phyloP scores from a whole-genome alignment of 1,140 invertebrate species.

The Microplitis mediator region DNA sequence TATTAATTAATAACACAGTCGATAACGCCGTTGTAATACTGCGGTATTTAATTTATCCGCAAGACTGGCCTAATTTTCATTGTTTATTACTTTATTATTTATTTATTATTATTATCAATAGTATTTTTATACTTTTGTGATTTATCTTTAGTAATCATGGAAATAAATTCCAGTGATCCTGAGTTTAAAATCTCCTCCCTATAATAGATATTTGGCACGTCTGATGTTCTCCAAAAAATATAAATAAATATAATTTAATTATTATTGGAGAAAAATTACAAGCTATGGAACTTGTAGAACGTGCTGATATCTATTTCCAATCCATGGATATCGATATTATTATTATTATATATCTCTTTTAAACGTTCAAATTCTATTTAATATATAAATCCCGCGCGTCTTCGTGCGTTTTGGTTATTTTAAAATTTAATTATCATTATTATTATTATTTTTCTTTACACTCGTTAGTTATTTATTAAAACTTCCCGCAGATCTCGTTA shows the following conservation, averaged over 20 bases:
- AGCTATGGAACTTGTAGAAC: background rate
- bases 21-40: conserved; percentile 1
- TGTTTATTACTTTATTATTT: conserved; percentile 3
- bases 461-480: background rate
- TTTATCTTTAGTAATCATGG: background rate
- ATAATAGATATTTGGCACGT: background rate
- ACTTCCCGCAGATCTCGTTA: background rate
- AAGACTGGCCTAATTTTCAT: conserved; percentile 26
- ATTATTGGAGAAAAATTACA: no score
- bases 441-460: background rate
- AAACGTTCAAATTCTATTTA: background rate
- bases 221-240: no score
- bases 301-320: background rate
- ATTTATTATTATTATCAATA: background rate
- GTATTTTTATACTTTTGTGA: background rate
- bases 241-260: no score
- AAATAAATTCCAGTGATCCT: background rate
- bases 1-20: background rate
- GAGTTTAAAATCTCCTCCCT: background rate
- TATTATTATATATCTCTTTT: background rate
- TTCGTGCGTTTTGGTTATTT: conserved; percentile 9
- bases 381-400: background rate
- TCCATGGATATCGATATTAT: background rate
- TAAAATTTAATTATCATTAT: background rate
- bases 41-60: background rate